Evolutionary conservation across 2,888 invertebrate species (phyloP).

Genomic region (Lepetodrilus schrolli): DNA sequence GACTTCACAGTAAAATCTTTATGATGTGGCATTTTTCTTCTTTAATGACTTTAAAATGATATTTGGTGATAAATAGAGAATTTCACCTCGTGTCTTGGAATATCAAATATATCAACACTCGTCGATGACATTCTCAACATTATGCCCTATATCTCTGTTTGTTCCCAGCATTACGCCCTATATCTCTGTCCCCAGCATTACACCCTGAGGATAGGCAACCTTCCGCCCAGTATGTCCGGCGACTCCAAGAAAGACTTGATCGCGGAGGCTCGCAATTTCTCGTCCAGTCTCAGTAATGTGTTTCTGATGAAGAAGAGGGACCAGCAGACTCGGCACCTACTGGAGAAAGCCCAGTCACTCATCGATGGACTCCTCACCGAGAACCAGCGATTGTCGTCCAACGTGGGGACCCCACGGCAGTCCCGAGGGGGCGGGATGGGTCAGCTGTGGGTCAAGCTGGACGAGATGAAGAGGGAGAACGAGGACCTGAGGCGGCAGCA

Average conservation of each 20-base stretch:
- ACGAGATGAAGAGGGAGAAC: constrained; percentile 68
- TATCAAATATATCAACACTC: too few species aligned
- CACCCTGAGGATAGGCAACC: not conserved
- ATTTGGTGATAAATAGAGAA: too few species aligned
- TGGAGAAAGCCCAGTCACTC: constrained; percentile 63
- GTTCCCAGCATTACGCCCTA: too few species aligned
- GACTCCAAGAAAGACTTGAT: constrained; percentile 58
- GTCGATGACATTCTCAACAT: too few species aligned
- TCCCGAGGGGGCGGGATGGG: constrained; percentile 61
- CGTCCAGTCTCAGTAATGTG: constrained; percentile 62
- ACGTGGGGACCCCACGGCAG: constrained; percentile 40
- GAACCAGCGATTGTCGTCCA: constrained; percentile 42
- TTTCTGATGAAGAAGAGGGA: constrained; percentile 67
- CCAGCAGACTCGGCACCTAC: constrained; percentile 63
- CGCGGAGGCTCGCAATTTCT: constrained; percentile 64
- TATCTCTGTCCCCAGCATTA: not conserved
- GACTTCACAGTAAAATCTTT: too few species aligned
- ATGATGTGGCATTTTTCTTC: too few species aligned
- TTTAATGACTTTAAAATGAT: too few species aligned
- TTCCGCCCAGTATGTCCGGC: constrained; percentile 37
- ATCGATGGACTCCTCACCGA: constrained; percentile 55
- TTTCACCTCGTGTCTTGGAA: too few species aligned
- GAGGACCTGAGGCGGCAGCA: constrained; percentile 58
- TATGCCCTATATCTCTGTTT: not conserved
- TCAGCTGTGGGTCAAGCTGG: constrained; percentile 69